Evolutionary conservation across 2,888 invertebrate genomes (phyloP).

Genomic region (Heliconius hortense): DNA sequence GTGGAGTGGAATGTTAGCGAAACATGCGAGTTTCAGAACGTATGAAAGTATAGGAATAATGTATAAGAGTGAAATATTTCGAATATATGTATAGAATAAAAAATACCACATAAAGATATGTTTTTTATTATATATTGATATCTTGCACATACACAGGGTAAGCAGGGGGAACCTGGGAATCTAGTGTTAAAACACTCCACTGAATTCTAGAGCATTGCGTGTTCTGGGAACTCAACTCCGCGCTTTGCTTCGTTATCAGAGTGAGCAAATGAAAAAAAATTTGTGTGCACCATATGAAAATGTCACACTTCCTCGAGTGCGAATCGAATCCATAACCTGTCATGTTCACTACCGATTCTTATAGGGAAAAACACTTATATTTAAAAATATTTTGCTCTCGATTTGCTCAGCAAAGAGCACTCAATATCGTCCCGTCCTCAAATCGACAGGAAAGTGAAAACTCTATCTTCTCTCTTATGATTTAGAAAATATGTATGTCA

Average conservation of each 20-base stretch:
- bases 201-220: too few relatives aligned
- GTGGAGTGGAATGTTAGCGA: slow-evolving; percentile 26
- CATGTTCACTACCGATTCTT: too few relatives aligned
- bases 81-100: not conserved
- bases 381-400: not conserved
- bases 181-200: too few relatives aligned
- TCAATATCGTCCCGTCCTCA: not conserved
- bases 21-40: slow-evolving; percentile 33
- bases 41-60: slow-evolving; percentile 27
- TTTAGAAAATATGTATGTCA: not conserved
- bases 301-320: too few relatives aligned
- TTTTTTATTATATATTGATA: not conserved
- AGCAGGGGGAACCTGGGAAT: too few relatives aligned
- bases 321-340: too few relatives aligned
- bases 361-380: not conserved
- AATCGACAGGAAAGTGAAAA: not conserved
- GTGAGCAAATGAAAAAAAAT: too few relatives aligned
- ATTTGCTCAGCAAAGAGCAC: not conserved
- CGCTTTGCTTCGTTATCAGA: too few relatives aligned
- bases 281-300: too few relatives aligned
- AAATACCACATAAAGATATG: not conserved
- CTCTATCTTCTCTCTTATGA: not conserved
- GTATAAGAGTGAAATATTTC: slow-evolving; percentile 15
- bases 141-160: too few relatives aligned
- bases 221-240: too few relatives aligned